Conservation (phyloP, 2,888 invertebrate genomes). For the Crepidodera aurea region DNA sequence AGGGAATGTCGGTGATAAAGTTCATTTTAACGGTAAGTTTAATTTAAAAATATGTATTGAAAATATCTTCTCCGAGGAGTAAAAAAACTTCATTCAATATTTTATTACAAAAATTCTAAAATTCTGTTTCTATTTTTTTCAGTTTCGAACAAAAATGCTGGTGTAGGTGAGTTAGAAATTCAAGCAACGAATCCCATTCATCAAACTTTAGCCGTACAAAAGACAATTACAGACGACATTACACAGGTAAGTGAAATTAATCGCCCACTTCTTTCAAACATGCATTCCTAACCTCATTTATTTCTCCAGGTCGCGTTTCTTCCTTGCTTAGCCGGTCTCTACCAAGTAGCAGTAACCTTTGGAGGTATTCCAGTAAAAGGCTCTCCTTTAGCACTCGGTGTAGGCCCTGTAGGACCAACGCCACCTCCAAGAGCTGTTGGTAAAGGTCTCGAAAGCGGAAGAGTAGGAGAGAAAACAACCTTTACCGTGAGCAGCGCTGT, state of each 20-base stretch:
- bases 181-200: slow-evolving; percentile 88
- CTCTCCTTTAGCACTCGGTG: slow-evolving; percentile 67
- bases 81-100: no score
- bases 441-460: slow-evolving; percentile 73
- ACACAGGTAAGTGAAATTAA: slow-evolving; percentile 70
- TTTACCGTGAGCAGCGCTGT: slow-evolving; percentile 72
- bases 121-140: no score
- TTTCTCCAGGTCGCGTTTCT: slow-evolving; percentile 79
- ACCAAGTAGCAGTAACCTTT: slow-evolving; percentile 72
- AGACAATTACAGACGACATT: slow-evolving; percentile 73
- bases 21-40: slow-evolving; percentile 77
- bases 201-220: slow-evolving; percentile 81
- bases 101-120: no score
- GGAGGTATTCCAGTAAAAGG: slow-evolving; percentile 69
- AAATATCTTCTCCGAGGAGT: no score
- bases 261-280: background rate
- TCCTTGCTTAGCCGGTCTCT: slow-evolving; percentile 83
- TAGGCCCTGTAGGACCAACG: slow-evolving; percentile 69
- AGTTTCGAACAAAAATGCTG: slow-evolving; percentile 85
- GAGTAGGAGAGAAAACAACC: slow-evolving; percentile 75
- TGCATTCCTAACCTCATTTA: background rate
- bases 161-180: slow-evolving; percentile 85
- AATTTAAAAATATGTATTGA: background rate
- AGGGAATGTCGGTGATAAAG: slow-evolving; percentile 82
- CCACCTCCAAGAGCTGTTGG: slow-evolving; percentile 70